phyloP scores from a whole-genome alignment of 2,797 vertebrate genomes.

The Diplodus sargus region DNA sequence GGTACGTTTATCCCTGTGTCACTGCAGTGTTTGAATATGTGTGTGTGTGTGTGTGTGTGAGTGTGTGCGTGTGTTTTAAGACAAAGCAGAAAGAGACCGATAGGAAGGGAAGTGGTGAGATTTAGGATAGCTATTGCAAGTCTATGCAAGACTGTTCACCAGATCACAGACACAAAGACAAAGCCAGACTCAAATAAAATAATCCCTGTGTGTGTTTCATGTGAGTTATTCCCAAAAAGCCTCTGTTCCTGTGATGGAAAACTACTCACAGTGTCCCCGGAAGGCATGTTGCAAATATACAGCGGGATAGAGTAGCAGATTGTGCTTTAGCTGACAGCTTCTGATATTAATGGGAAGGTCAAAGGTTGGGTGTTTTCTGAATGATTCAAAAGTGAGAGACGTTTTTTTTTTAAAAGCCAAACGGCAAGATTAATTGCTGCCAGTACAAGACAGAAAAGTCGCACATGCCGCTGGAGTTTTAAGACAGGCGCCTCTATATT shows the following conservation, averaged over 20 bases:
- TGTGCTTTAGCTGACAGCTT: background rate
- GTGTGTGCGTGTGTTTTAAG: background rate
- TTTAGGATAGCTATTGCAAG: background rate
- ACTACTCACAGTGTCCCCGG: background rate
- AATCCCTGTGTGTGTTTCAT: constrained; percentile 21
- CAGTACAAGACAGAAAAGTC: background rate
- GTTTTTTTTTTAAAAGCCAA: no score
- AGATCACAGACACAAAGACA: background rate
- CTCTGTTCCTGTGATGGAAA: constrained; percentile 17
- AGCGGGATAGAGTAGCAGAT: constrained; percentile 1
- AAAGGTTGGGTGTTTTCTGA: background rate
- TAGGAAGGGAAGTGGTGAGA: background rate
- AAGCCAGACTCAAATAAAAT: background rate
- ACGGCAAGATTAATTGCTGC: no score
- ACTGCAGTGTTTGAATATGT: background rate
- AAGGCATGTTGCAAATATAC: background rate
- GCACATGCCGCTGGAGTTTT: background rate
- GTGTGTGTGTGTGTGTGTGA: constrained; percentile 1
- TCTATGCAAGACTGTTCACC: constrained; percentile 11
- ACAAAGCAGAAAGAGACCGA: constrained; percentile 5
- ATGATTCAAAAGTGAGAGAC: no score
- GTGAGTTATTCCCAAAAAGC: constrained; percentile 2
- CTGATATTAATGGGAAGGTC: background rate
- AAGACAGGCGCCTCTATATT: background rate
- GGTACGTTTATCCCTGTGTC: constrained; percentile 83